phyloP scores from a whole-genome alignment of 2,797 vertebrate species.

The Poeciliopsis presidionis region DNA sequence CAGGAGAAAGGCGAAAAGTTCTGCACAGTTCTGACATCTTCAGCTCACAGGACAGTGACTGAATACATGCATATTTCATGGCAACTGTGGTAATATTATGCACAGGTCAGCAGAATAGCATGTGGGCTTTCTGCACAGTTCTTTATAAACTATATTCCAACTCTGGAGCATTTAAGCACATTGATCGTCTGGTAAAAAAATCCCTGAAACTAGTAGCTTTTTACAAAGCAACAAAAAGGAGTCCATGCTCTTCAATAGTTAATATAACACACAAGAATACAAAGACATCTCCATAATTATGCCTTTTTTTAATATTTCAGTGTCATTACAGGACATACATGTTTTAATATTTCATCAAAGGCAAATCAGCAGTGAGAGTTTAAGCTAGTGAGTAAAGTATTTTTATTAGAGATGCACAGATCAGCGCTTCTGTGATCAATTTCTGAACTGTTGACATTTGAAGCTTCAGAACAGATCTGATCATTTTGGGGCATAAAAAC shows the following conservation, averaged over 20 bases:
- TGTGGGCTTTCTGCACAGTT: conserved; percentile 27
- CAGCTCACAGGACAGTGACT: conserved; percentile 12
- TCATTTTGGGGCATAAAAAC: neutral
- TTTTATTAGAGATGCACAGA: neutral
- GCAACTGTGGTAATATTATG: conserved; percentile 8
- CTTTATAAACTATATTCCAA: conserved; percentile 28
- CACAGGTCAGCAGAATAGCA: conserved; percentile 5
- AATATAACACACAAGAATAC: neutral
- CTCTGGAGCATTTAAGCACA: neutral
- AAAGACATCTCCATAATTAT: conserved; percentile 6
- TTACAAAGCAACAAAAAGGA: conserved; percentile 1
- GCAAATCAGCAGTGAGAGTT: neutral
- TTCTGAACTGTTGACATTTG: neutral
- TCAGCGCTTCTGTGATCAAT: neutral
- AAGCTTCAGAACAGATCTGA: neutral
- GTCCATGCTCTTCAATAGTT: neutral
- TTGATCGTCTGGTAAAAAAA: conserved; percentile 3
- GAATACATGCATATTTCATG: conserved; percentile 7
- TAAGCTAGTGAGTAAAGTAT: neutral
- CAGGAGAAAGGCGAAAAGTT: conserved; percentile 34
- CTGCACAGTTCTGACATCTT: conserved; percentile 25
- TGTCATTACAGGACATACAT: neutral
- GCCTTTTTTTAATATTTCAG: conserved; percentile 1
- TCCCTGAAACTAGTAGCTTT: neutral
- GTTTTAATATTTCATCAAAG: neutral